A percentile compares a stretch with the other conserved stretches of the same genome.
Evolutionary conservation across 2,797 vertebrate species (phyloP).

Genomic region (Paramormyrops hopkinsi): DNA sequence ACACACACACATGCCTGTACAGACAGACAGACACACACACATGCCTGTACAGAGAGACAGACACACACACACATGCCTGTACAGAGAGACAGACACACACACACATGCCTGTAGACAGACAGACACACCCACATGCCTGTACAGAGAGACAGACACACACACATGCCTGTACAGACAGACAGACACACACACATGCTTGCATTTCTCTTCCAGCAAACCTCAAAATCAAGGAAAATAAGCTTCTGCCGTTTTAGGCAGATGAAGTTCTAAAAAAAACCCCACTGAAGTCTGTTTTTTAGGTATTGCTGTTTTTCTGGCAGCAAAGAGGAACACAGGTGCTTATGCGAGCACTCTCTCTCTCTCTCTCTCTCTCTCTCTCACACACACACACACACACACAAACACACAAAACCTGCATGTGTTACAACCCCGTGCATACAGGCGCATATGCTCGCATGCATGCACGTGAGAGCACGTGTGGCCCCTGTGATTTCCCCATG

Average conservation of each 20-base stretch:
- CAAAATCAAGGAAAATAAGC: neutral
- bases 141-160: neutral
- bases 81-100: neutral
- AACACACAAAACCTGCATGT: neutral
- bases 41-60: neutral
- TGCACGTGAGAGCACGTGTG: neutral
- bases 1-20: neutral
- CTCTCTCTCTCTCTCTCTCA: neutral
- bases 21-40: neutral
- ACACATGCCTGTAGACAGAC: neutral
- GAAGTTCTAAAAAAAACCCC: neutral
- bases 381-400: neutral
- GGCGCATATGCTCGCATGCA: neutral
- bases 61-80: neutral
- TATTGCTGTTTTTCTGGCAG: neutral
- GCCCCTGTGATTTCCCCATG: neutral
- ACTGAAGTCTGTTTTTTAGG: neutral
- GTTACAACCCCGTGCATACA: neutral
- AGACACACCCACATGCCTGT: neutral
- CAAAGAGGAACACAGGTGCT: neutral
- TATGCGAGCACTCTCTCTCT: no score
- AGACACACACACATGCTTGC: neutral
- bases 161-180: neutral
- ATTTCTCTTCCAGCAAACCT: neutral
- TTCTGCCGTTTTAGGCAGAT: neutral